Base-by-base conservation (phyloP, 2,797 vertebrate genomes). In the Chloroceryle amazona region DNA sequence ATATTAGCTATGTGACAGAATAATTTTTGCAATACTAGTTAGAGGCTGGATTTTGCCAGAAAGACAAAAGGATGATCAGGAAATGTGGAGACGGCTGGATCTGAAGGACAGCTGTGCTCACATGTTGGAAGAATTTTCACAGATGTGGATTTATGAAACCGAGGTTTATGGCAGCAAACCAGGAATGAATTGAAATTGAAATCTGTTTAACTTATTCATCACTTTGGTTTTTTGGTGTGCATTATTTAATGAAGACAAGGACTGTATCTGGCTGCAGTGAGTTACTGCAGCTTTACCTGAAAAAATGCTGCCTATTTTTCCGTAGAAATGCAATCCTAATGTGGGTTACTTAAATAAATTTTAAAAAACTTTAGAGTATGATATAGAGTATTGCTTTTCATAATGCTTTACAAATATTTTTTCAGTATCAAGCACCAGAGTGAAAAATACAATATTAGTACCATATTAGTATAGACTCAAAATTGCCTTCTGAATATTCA, bases 161-260 rank as follows among this genome's bases (percentile, higher is more conserved):
- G 29, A 7, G 39, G 79, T 96, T 89, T 81, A 88, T 93, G 90
- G 73, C 85, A 95, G 73, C n/a, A 93, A 88, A 88, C 70, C 80
- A 91, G 83, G 91, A 49, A 87, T 46, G 14, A 85, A 84, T 76
- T 39, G 22, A 95, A 79, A 90, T 68, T 66, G 55, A 96, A 93
- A 94, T 86, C 42, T 75, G 35, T 70, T 93, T 82, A 86, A 93
- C 73, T 95, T 96, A 90, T 83, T 96, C 94, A 96, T 94, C 55
- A 37, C 18, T 91, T 71, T 49, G 81, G 47, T 5, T 57, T 60
- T 35, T 60, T 60, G 25, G 35, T 74, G 21, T 78, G 46, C 51
- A 11, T 88, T 91, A 88, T n/a, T 94, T 96, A 75, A 47, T 35
- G 68, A 92, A 83, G 49, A n/a, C 62, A 17, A 41, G 31, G 25